Conservation (phyloP, 2,113 vertebrate genomes). For the Mustela nigripes region DNA sequence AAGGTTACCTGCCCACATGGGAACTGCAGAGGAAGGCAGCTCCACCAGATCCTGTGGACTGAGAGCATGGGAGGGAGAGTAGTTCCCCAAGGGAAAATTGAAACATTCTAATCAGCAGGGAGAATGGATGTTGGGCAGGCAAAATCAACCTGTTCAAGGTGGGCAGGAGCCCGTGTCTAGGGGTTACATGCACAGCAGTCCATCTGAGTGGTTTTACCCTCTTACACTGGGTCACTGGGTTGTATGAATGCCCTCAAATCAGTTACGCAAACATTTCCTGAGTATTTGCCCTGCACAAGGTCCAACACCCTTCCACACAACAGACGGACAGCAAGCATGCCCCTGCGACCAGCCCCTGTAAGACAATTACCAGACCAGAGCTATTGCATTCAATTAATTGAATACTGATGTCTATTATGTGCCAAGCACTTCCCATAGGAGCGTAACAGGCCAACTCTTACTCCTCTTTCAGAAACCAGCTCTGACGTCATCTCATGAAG, state of each 20-base stretch:
- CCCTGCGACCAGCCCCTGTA: not conserved
- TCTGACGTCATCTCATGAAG: not conserved
- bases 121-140: not conserved
- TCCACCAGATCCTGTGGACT: not conserved
- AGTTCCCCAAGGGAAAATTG: not conserved
- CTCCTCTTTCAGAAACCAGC: not conserved
- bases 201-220: not conserved
- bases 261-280: conserved; percentile 12
- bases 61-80: not conserved
- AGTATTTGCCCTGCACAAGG: not conserved
- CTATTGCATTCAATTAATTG: not conserved
- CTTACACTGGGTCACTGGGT: not conserved
- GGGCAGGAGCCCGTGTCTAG: not conserved
- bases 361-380: not conserved
- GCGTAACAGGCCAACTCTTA: not conserved
- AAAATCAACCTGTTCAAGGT: not conserved
- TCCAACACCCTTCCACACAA: not conserved
- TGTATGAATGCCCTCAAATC: not conserved
- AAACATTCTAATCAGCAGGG: not conserved
- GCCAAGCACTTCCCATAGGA: not conserved
- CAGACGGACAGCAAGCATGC: not conserved
- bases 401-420: conserved; percentile 20
- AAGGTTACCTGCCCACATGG: not conserved
- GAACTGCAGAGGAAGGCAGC: conserved; percentile 1
- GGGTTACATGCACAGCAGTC: not conserved